These are phyloP conservation scores for Conus ventricosus DNA, from an alignment of 1,140 invertebrate genomes.

Conservation along the genomic window DNA sequence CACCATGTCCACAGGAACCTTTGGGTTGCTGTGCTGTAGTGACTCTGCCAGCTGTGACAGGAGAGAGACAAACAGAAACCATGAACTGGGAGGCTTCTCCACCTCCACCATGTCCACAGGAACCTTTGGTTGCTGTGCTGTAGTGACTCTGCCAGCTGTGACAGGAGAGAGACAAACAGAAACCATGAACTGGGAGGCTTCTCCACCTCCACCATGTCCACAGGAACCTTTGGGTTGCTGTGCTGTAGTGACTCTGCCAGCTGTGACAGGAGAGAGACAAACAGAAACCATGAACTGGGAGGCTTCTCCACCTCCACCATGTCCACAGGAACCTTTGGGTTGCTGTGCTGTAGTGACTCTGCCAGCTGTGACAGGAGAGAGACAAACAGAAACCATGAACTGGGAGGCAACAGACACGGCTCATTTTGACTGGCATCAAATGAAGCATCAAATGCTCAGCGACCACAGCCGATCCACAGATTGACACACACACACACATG, in stretches of 20 bases:
- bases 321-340: slow-evolving; percentile 85
- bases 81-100: slow-evolving; percentile 79
- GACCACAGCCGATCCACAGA: too few species aligned
- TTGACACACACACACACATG: too few species aligned
- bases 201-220: slow-evolving; percentile 89
- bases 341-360: slow-evolving; percentile 92
- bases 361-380: slow-evolving; percentile 80
- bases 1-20: slow-evolving; percentile 85
- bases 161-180: slow-evolving; percentile 10
- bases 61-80: neutral
- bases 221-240: slow-evolving; percentile 84
- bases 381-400: too few species aligned
- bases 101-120: slow-evolving; percentile 88
- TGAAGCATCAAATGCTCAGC: too few species aligned
- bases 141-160: slow-evolving; percentile 92
- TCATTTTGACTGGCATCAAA: too few species aligned
- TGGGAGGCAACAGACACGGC: too few species aligned
- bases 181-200: slow-evolving; percentile 68
- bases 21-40: slow-evolving; percentile 85
- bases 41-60: slow-evolving; percentile 88
- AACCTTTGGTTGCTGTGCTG: slow-evolving; percentile 87
- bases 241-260: slow-evolving; percentile 94
- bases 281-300: too few species aligned
- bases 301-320: slow-evolving; percentile 88
- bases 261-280: slow-evolving; percentile 73